These are phyloP conservation scores for Drosophila parabipectinata DNA, from an alignment of 1,140 invertebrate species.

Conservation along the genomic window DNA sequence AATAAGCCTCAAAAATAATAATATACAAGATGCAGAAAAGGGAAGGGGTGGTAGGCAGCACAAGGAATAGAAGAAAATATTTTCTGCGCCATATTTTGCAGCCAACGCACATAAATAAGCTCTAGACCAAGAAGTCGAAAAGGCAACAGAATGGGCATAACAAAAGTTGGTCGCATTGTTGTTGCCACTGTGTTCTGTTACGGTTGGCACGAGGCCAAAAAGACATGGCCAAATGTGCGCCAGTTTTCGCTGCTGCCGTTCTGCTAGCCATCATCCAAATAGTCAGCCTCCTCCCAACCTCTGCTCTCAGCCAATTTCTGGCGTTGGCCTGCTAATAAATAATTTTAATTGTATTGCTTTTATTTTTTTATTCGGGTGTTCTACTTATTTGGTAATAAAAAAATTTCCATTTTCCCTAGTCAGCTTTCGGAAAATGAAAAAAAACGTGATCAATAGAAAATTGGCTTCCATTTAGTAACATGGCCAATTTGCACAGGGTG, in stretches of 20 bases:
- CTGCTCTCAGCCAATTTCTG: conserved; percentile 57
- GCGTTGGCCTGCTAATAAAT: conserved; percentile 69
- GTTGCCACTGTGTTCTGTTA: conserved; percentile 49
- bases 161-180: conserved; percentile 49
- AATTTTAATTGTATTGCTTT: conserved; percentile 78
- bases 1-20: conserved; percentile 39
- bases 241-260: conserved; percentile 21
- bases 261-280: conserved; percentile 46
- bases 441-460: conserved; percentile 76
- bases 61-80: conserved; percentile 42
- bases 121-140: conserved; percentile 71
- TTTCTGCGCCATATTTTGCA: conserved; percentile 75
- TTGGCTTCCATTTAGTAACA: conserved; percentile 53
- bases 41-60: no score
- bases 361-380: conserved; percentile 40
- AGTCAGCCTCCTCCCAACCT: conserved; percentile 22
- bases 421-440: conserved; percentile 20
- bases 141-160: conserved; percentile 60
- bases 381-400: conserved; percentile 58
- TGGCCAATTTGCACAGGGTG: conserved; percentile 39
- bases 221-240: conserved; percentile 78
- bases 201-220: conserved; percentile 75
- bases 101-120: conserved; percentile 80
- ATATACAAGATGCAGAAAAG: conserved; percentile 18
- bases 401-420: conserved; percentile 54